Conservation (phyloP, 2,888 invertebrate species). For the Diplazon laetatorius region DNA sequence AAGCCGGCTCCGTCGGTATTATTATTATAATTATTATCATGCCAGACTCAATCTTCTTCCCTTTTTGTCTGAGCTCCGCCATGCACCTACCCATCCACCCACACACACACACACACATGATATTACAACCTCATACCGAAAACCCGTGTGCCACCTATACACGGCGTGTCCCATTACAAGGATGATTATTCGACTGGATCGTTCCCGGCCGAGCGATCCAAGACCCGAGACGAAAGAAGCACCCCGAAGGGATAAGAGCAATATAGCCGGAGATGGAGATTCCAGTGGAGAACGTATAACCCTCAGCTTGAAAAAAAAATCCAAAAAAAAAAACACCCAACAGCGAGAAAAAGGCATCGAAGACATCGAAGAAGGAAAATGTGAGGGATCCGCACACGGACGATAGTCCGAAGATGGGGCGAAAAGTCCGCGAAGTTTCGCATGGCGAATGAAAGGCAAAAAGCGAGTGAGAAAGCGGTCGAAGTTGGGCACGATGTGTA, state of each 20-base stretch:
- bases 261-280: constrained; percentile 9
- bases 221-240: constrained; percentile 22
- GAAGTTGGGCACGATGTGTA: constrained; percentile 19
- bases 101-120: too few species aligned
- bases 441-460: constrained; percentile 48
- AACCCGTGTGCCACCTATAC: constrained; percentile 51
- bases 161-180: constrained; percentile 71
- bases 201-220: constrained; percentile 32
- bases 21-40: constrained; percentile 65
- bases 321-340: background rate
- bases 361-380: constrained; percentile 41
- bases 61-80: constrained; percentile 8
- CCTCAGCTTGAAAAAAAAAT: constrained; percentile 18
- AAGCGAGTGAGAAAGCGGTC: constrained; percentile 19
- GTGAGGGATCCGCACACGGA: constrained; percentile 17
- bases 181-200: constrained; percentile 72
- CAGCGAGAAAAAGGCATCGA: constrained; percentile 33
- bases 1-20: constrained; percentile 64
- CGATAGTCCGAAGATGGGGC: constrained; percentile 16
- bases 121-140: constrained; percentile 15
- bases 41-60: constrained; percentile 42
- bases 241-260: constrained; percentile 27
- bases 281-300: constrained; percentile 23
- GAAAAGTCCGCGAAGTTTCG: constrained; percentile 45
- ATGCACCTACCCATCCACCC: background rate